Evolutionary conservation across 2,797 vertebrate species (phyloP).

Genomic region (Anas acuta): DNA sequence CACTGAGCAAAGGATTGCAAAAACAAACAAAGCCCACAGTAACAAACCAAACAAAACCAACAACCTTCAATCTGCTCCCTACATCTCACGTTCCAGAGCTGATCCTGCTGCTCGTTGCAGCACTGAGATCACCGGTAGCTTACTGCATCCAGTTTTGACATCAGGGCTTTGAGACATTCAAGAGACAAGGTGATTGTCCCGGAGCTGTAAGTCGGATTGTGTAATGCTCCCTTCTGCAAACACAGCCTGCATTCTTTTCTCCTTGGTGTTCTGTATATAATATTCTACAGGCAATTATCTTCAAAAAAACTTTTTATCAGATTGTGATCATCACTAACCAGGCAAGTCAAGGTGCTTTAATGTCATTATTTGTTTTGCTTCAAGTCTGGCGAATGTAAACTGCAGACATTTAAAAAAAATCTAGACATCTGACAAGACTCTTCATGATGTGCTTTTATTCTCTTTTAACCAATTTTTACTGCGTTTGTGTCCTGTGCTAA

Average conservation of each 20-base stretch:
- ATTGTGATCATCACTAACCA: background rate
- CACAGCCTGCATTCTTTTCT: background rate
- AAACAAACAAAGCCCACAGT: background rate
- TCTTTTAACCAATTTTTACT: background rate
- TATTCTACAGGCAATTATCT: background rate
- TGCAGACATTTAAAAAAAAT: background rate
- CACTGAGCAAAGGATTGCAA: background rate
- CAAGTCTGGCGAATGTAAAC: background rate
- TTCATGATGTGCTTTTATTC: background rate
- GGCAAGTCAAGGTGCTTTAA: background rate
- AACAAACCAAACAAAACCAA: background rate
- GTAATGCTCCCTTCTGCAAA: background rate
- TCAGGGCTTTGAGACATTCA: slow-evolving; percentile 1
- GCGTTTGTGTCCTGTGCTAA: background rate
- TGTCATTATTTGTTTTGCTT: background rate
- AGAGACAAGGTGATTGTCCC: background rate
- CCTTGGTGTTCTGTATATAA: background rate
- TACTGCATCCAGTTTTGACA: background rate
- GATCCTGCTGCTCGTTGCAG: background rate
- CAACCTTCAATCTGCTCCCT: background rate
- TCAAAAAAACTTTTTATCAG: background rate
- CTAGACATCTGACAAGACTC: background rate
- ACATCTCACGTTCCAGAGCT: background rate
- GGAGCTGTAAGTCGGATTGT: background rate
- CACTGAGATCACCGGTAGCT: background rate